Evolutionary conservation across 53 echinoderm and acorn worm species (phyloP), one percentile per base, ranked within the genome.

Genomic region (Luidia sarsii): DNA sequence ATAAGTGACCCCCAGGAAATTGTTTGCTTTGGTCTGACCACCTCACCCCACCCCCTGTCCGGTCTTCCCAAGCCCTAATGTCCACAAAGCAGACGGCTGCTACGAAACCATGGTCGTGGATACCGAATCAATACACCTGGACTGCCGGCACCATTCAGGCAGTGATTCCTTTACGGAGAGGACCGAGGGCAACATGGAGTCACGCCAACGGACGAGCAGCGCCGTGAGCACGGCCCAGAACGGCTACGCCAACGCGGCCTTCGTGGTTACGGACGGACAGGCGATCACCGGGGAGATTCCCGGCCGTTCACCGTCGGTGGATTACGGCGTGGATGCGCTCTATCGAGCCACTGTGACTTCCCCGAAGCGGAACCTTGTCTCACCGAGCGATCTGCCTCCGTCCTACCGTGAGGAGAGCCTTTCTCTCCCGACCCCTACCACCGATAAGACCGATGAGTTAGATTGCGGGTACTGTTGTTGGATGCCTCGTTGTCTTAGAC

Each of bases 401-500:
- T n/a, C n/a, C n/a, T n/a, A n/a, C n/a, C n/a, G n/a, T n/a, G n/a
- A n/a, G n/a, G n/a, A n/a, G n/a, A n/a, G n/a, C n/a, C n/a, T n/a
- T n/a, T n/a, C n/a, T n/a, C n/a, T n/a, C n/a, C n/a, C n/a, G n/a
- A n/a, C n/a, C n/a, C n/a, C n/a, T n/a, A n/a, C n/a, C n/a, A n/a
- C n/a, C n/a, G n/a, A n/a, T n/a, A n/a, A n/a, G n/a, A n/a, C n/a
- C n/a, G n/a, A n/a, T n/a, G n/a, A n/a, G n/a, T n/a, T n/a, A n/a
- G n/a, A n/a, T n/a, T 83, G 84, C 38, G 87, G 87, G 2, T 80
- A 37, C 33, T 63, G 87, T 14, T 36, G 64, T 11, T 87, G 87
- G 87, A 57, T 20, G 0, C 87, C 87, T 11, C 21, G 64, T 33
- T 60, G 70, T 22, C 62, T 87, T 15, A 64, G 61, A 23, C 9